Conservation (phyloP, 1,140 invertebrate genomes). For the Drosophila watanabei region DNA sequence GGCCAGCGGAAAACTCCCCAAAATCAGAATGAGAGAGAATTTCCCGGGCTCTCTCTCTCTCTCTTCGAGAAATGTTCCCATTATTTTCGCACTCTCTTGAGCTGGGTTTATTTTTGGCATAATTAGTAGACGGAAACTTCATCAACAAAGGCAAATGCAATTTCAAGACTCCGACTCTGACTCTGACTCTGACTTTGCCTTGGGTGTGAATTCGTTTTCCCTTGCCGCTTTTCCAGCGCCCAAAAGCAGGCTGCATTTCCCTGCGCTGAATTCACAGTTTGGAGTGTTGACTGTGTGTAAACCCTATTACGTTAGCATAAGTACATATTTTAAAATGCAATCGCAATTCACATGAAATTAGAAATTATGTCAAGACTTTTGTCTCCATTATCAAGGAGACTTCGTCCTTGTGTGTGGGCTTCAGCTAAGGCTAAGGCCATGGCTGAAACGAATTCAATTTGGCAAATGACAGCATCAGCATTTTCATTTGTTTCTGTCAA, state of each 20-base stretch:
- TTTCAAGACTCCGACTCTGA: conserved; percentile 30
- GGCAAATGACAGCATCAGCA: conserved; percentile 71
- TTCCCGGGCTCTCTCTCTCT: conserved; percentile 25
- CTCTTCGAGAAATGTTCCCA: conserved; percentile 56
- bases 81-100: conserved; percentile 54
- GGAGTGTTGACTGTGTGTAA: conserved; percentile 41
- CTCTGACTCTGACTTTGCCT: conserved; percentile 14
- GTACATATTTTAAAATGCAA: conserved; percentile 62
- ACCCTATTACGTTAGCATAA: conserved; percentile 43
- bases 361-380: conserved; percentile 66
- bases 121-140: conserved; percentile 41
- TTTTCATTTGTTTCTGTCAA: conserved; percentile 74
- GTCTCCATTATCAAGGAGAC: conserved; percentile 25
- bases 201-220: conserved; percentile 37
- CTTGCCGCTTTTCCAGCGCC: not conserved
- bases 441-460: conserved; percentile 68
- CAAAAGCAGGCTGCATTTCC: not conserved
- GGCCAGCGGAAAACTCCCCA: conserved; percentile 27
- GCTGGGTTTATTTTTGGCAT: conserved; percentile 10
- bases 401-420: conserved; percentile 9
- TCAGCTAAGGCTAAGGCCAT: conserved; percentile 16
- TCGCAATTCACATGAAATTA: conserved; percentile 68
- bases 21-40: conserved; percentile 23
- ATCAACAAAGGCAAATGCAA: conserved; percentile 48
- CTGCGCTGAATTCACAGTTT: conserved; percentile 36